Conservation (phyloP, 2,113 vertebrate genomes). For the Etia nguti region DNA sequence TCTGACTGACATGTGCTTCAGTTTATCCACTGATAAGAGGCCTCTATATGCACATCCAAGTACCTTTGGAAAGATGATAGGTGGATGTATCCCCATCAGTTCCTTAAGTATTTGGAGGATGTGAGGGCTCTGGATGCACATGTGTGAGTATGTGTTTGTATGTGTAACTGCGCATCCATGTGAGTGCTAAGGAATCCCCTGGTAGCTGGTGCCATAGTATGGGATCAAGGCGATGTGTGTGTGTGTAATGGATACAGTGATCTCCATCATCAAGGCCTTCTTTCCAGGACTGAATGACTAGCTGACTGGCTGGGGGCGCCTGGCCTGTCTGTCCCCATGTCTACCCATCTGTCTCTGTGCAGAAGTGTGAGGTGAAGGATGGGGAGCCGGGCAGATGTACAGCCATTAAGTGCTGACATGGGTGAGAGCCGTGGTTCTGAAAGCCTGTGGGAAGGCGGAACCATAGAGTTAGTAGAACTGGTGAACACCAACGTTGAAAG, state of each 20-base stretch:
- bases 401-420: constrained; percentile 66
- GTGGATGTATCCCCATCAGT: constrained; percentile 11
- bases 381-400: constrained; percentile 66
- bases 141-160: constrained; percentile 21
- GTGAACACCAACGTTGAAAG: background rate
- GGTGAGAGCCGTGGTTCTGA: constrained; percentile 27
- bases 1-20: background rate
- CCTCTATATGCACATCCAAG: background rate
- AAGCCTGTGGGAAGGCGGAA: constrained; percentile 10
- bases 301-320: constrained; percentile 33
- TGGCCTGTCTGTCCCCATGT: constrained; percentile 62
- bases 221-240: background rate
- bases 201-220: constrained; percentile 12
- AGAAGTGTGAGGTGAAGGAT: constrained; percentile 75
- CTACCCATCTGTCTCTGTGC: constrained; percentile 60
- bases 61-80: constrained; percentile 23
- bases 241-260: constrained; percentile 52
- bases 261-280: constrained; percentile 17
- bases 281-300: constrained; percentile 13
- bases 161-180: background rate
- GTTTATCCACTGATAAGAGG: background rate
- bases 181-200: constrained; percentile 42
- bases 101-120: background rate
- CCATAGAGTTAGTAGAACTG: background rate
- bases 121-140: background rate